Base-by-base conservation (phyloP, 2,888 invertebrate genomes). In the Chrysolina americana region DNA sequence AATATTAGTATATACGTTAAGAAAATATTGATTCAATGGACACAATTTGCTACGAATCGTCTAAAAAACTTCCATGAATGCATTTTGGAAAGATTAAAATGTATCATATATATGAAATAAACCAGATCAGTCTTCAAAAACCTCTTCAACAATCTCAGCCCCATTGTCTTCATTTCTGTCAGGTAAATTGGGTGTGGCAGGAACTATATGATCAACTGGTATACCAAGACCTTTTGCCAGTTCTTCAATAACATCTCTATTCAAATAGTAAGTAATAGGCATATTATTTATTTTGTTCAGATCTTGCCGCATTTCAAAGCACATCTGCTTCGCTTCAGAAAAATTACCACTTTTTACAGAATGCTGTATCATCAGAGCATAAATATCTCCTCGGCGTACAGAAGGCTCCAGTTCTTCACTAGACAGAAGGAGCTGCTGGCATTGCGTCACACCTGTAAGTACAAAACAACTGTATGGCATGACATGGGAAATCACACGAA, bases 301-400 rank as follows among this genome's bases (percentile, higher is more conserved):
- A 74, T 86, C 80, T 74, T 88, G 87, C 41, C 84, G 84, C 56
- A 89, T 79, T 73, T 88, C 88, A 5, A 79, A 75, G 41, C 87
- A 84, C 9, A 86, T 77, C 71, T 87, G 86, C 73, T 86, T 88
- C 1, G 87, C 88, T 75, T 87, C 88, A 0, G 81, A 66, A 75
- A 85, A 87, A 75, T 85, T 84, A 11, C 83, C 85, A 17, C 76
- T 76, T 81, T 87, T 87, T 0, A 88, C 82, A 65, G 81, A 83
- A 74, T 86, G 83, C 70, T 88, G 87, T 69, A 89, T 87, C 87
- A 89, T 88, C 41, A 87, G 76, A 4, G 87, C 87, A 73, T 87
- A 89, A 71, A 89, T 83, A 77, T 89, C 89, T 11, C 89, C 89
- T n/a, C 87, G 83, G 15, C 89, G 84, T 0, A 89, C 86, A 15